These are phyloP conservation scores for Podarcis lilfordi DNA, from an alignment of 2,797 vertebrate species.

Conservation along the genomic window DNA sequence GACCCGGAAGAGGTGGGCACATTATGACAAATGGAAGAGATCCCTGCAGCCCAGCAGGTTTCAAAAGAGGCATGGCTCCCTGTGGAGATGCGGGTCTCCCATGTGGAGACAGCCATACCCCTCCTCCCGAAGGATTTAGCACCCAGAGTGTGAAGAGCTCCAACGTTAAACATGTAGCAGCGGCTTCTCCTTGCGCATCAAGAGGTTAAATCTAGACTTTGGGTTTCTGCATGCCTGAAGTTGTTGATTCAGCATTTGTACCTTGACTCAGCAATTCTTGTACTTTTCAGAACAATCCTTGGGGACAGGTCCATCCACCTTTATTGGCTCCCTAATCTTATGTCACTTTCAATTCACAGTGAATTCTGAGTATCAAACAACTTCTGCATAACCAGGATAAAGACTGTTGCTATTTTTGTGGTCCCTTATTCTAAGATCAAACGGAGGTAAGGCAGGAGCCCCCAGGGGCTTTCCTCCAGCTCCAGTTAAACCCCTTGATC, in stretches of 20 bases:
- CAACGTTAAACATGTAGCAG: not conserved
- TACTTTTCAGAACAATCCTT: not conserved
- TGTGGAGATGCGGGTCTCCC: not conserved
- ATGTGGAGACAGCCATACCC: not conserved
- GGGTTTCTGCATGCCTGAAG: not conserved
- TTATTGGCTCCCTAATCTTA: not conserved
- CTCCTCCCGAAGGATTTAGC: not conserved
- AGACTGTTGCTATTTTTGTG: not conserved
- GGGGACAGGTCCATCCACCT: not conserved
- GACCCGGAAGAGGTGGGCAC: not conserved
- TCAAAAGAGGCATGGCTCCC: not conserved
- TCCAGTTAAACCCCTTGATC: not conserved
- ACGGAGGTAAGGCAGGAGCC: not conserved
- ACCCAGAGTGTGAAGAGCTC: not conserved
- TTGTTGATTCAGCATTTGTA: not conserved
- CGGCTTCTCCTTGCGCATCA: not conserved
- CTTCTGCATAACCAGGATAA: not conserved
- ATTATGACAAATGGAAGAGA: not conserved
- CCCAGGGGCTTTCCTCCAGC: not conserved
- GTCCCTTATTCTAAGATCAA: not conserved
- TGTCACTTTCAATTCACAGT: not conserved
- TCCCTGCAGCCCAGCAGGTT: not conserved
- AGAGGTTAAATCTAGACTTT: not conserved
- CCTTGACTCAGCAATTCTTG: not conserved
- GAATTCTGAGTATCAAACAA: not conserved